Conservation (phyloP, 30 jellyfish, hydroid and myxozoan species). For the Turritopsis dohrnii region DNA sequence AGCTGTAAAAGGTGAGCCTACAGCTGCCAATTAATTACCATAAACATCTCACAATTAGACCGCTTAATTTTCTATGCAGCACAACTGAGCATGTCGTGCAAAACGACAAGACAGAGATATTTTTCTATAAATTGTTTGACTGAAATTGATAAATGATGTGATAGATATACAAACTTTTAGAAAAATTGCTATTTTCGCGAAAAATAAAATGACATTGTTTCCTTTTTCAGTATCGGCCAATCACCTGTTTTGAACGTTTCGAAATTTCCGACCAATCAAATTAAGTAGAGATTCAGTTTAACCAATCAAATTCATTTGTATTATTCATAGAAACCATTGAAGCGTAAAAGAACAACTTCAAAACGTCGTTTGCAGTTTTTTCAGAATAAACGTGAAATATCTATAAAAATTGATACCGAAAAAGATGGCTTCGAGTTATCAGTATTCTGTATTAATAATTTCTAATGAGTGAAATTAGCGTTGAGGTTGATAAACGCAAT, state of each 20-base stretch:
- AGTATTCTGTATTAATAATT: background rate
- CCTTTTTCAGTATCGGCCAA: conserved; percentile 18
- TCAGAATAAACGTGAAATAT: background rate
- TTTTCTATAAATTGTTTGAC: background rate
- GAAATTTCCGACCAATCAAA: conserved; percentile 21
- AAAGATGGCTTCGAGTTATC: background rate
- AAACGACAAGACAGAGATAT: background rate
- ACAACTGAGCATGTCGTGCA: background rate
- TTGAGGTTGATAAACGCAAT: background rate
- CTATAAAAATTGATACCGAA: background rate
- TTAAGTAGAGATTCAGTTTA: background rate
- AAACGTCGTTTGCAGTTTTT: conserved; percentile 19
- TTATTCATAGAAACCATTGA: conserved; percentile 24
- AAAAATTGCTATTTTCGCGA: background rate
- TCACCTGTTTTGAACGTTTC: conserved; percentile 31
- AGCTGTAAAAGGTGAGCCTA: background rate
- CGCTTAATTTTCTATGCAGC: background rate
- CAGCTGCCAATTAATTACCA: background rate
- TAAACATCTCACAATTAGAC: background rate
- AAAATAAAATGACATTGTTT: conserved; percentile 11
- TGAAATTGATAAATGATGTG: background rate
- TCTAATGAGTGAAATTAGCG: background rate
- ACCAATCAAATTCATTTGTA: conserved; percentile 13
- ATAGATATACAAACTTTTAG: background rate
- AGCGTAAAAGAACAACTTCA: conserved; percentile 25